phyloP scores from a whole-genome alignment of 2,888 invertebrate genomes.

The Margaritifera margaritifera region DNA sequence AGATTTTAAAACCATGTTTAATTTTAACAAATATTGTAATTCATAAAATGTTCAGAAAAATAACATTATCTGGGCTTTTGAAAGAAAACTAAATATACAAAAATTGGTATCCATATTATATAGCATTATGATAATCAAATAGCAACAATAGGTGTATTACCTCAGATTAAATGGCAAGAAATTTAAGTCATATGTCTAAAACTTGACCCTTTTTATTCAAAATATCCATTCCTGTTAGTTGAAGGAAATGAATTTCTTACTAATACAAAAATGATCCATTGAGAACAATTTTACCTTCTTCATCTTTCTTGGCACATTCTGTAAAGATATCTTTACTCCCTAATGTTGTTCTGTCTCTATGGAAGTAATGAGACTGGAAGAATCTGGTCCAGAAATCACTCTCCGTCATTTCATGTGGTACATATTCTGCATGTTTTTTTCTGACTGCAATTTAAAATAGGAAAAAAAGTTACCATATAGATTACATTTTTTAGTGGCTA shows the following conservation, averaged over 20 bases:
- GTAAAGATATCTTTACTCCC: conserved; percentile 89
- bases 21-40: no score
- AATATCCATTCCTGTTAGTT: no score
- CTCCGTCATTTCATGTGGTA: conserved; percentile 95
- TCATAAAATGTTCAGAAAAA: no score
- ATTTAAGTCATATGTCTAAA: neutral
- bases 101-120: no score
- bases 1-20: no score
- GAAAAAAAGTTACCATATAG: neutral
- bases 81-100: no score
- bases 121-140: no score
- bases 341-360: conserved; percentile 79
- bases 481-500: neutral
- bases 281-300: conserved; percentile 76
- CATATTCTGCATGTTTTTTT: conserved; percentile 95
- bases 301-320: conserved; percentile 97
- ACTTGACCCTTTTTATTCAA: neutral
- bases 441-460: conserved; percentile 78
- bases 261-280: no score
- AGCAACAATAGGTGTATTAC: no score
- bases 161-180: no score
- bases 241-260: neutral
- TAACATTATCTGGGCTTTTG: no score
- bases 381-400: conserved; percentile 99
- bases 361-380: conserved; percentile 97